Percentiles rank a stretch among this genome's conserved stretches.
Conservation (phyloP, 2,113 vertebrate species). For the Zootoca vivipara region DNA sequence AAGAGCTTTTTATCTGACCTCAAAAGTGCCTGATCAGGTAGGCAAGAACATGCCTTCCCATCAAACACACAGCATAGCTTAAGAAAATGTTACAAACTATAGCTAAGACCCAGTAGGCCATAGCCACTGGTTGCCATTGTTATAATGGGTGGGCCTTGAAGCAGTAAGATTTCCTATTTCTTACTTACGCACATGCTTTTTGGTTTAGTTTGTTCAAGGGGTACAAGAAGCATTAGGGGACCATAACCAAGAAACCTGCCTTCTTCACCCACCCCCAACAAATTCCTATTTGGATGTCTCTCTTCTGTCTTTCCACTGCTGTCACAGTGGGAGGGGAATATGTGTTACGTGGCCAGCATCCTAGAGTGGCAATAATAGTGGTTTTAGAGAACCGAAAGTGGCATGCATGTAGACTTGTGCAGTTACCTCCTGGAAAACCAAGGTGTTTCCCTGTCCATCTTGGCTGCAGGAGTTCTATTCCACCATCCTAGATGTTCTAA, state of each 20-base stretch:
- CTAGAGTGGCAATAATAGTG: not conserved
- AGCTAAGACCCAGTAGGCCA: not conserved
- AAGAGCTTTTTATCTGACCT: conserved; percentile 86
- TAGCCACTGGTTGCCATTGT: not conserved
- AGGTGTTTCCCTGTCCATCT: conserved; percentile 18
- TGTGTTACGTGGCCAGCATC: accelerated
- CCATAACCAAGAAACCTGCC: not conserved
- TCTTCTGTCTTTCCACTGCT: not conserved
- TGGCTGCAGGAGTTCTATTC: conserved; percentile 82
- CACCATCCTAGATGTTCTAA: conserved; percentile 87
- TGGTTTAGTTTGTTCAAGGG: not conserved
- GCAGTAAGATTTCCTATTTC: not conserved
- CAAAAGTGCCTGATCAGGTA: conserved; percentile 86
- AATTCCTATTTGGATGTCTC: not conserved
- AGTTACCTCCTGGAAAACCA: not conserved
- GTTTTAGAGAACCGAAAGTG: not conserved
- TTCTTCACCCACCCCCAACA: not conserved
- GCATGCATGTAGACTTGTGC: accelerated
- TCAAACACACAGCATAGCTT: no score
- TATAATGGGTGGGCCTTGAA: not conserved
- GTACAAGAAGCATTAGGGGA: not conserved
- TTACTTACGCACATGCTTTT: not conserved
- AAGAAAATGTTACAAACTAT: no score
- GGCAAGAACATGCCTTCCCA: not conserved
- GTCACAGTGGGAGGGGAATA: not conserved